Evolutionary conservation across 2,113 vertebrate species (phyloP).

Genomic region (Aplodontia rufa): DNA sequence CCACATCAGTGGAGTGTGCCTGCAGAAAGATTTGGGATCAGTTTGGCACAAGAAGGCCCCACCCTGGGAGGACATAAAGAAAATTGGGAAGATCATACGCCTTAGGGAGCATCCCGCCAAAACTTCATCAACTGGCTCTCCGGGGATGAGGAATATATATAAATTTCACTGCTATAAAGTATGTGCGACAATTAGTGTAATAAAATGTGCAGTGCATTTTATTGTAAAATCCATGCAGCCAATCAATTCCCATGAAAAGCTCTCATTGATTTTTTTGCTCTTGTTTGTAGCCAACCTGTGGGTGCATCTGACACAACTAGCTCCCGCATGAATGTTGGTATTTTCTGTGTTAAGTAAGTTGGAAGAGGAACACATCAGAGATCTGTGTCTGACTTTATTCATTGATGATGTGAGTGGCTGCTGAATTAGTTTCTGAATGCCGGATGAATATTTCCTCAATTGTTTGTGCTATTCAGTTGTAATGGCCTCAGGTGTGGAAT

Average conservation of each 20-base stretch:
- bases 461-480: not conserved
- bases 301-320: not conserved
- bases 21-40: not conserved
- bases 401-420: not conserved
- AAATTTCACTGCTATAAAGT: no score
- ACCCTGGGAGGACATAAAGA: not conserved
- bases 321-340: not conserved
- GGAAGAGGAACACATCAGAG: not conserved
- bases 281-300: not conserved
- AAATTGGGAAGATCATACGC: not conserved
- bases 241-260: not conserved
- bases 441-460: not conserved
- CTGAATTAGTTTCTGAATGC: not conserved
- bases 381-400: not conserved
- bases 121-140: not conserved
- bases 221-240: not conserved
- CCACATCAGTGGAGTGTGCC: not conserved
- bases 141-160: accelerated
- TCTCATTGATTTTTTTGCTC: no score
- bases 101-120: not conserved
- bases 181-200: not conserved
- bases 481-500: not conserved
- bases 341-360: not conserved
- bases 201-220: not conserved
- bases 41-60: not conserved